Evolutionary conservation across 2,113 vertebrate species (phyloP).

Genomic region (Atrichornis clamosus): DNA sequence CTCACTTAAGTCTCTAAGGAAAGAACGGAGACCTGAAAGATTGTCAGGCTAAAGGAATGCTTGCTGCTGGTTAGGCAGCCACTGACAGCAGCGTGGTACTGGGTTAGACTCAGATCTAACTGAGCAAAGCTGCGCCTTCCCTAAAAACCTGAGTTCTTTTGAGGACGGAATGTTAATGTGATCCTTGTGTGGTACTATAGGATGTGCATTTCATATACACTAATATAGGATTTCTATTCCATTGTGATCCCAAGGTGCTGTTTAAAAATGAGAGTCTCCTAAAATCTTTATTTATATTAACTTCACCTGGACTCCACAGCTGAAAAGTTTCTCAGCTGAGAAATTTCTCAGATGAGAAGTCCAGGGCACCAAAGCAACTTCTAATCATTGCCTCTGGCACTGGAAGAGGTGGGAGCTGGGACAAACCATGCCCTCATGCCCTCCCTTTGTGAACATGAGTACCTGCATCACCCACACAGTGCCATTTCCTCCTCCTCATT

Average conservation of each 20-base stretch:
- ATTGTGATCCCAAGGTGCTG: background rate
- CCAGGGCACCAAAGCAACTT: background rate
- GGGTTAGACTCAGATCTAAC: background rate
- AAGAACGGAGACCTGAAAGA: background rate
- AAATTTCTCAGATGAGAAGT: background rate
- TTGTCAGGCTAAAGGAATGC: background rate
- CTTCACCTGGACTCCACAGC: background rate
- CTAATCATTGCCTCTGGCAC: background rate
- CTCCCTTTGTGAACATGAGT: background rate
- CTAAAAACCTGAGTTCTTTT: background rate
- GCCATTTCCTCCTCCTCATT: conserved; percentile 13
- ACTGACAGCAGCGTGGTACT: background rate
- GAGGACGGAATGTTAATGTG: background rate
- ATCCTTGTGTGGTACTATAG: background rate
- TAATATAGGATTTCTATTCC: background rate
- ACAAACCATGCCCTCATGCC: background rate
- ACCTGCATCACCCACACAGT: background rate
- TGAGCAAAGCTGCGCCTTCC: background rate
- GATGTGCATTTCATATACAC: background rate
- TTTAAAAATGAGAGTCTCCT: background rate
- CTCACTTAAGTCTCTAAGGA: background rate
- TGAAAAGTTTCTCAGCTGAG: background rate
- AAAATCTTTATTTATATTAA: background rate
- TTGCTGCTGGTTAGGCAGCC: background rate
- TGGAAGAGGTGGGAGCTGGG: background rate